Conservation (phyloP, 2,113 vertebrate genomes). For the Vanacampus margaritifer region DNA sequence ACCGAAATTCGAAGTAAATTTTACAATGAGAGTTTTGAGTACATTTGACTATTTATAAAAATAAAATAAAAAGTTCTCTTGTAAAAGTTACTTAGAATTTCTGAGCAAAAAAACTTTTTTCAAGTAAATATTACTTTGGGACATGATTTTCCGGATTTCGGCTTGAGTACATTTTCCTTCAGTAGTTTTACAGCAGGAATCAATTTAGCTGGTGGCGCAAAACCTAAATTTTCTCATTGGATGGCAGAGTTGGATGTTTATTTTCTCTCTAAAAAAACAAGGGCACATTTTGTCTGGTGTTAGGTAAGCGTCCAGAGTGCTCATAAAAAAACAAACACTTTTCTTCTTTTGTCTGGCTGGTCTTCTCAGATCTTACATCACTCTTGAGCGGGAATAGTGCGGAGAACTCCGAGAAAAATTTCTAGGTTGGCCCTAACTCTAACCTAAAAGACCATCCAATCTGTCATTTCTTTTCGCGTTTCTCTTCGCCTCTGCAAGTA, state of each 20-base stretch:
- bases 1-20: too few species aligned
- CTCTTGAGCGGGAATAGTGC: constrained; percentile 30
- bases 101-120: too few species aligned
- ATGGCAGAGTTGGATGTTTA: constrained; percentile 18
- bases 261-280: neutral
- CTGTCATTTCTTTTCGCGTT: constrained; percentile 10
- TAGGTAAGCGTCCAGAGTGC: neutral
- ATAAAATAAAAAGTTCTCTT: too few species aligned
- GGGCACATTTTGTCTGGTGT: neutral
- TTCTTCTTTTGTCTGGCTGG: constrained; percentile 7
- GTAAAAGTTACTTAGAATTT: too few species aligned
- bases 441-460: constrained; percentile 29
- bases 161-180: constrained; percentile 7
- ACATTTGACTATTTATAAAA: too few species aligned
- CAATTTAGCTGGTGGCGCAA: constrained; percentile 6
- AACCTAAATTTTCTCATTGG: constrained; percentile 26
- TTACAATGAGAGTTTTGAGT: too few species aligned
- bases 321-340: constrained; percentile 2
- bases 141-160: neutral
- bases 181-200: constrained; percentile 20
- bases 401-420: constrained; percentile 10
- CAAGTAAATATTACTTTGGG: too few species aligned
- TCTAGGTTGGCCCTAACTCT: neutral
- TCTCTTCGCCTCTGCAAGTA: constrained; percentile 38
- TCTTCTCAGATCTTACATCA: constrained; percentile 45